phyloP scores from a whole-genome alignment of 1,140 invertebrate genomes.

The Drosophila nebulosa region DNA sequence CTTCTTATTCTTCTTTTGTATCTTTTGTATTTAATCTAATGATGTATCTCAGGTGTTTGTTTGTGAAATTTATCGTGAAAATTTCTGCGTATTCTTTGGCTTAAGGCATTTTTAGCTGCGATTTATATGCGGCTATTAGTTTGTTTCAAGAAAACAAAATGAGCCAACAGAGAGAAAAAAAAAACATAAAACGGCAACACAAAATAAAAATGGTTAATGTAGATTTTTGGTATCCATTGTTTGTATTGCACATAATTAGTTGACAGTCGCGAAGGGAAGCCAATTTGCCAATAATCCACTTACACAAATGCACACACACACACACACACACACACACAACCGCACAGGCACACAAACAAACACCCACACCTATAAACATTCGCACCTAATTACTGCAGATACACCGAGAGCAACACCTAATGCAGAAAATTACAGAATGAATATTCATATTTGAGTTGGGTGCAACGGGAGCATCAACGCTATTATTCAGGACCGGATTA shows the following conservation, averaged over 20 bases:
- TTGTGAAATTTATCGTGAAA: constrained; percentile 80
- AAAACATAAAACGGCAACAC: neutral
- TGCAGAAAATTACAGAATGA: constrained; percentile 71
- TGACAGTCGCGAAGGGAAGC: constrained; percentile 37
- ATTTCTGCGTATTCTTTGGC: constrained; percentile 71
- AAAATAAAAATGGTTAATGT: constrained; percentile 8
- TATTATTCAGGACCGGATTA: neutral
- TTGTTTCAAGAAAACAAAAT: constrained; percentile 54
- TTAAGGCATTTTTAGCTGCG: constrained; percentile 55
- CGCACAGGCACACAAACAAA: neutral
- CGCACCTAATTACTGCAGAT: constrained; percentile 66
- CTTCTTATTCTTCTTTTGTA: constrained; percentile 41
- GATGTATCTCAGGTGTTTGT: constrained; percentile 79
- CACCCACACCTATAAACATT: constrained; percentile 30
- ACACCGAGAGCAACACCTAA: constrained; percentile 43
- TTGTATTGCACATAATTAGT: constrained; percentile 58
- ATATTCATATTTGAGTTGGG: constrained; percentile 64
- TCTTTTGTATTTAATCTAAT: constrained; percentile 77
- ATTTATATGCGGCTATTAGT: constrained; percentile 74
- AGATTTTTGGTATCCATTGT: constrained; percentile 21
- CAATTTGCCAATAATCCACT: constrained; percentile 55
- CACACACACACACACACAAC: neutral
- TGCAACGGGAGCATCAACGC: constrained; percentile 1
- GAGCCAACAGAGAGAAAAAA: neutral
- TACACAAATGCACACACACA: neutral